These are phyloP conservation scores for Eonycteris spelaea DNA, from an alignment of 2,113 vertebrate genomes.

Conservation along the genomic window DNA sequence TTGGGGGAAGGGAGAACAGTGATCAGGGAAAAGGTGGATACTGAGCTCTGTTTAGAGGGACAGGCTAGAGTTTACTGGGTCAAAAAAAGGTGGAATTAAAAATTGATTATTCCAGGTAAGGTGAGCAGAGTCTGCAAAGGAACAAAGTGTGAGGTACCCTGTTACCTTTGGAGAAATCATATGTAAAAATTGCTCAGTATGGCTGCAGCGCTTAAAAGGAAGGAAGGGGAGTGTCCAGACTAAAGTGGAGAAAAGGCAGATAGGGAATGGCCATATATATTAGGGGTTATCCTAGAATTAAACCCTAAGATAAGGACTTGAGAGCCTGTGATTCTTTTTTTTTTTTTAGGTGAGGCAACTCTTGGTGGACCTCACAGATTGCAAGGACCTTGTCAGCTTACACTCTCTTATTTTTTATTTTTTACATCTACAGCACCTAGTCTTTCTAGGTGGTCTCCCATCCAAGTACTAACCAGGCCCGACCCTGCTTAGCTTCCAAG, in stretches of 20 bases:
- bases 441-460: too few species aligned
- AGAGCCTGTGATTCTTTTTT: background rate
- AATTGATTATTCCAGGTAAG: background rate
- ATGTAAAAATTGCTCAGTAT: background rate
- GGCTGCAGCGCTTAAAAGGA: background rate
- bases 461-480: too few species aligned
- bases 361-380: too few species aligned
- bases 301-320: background rate
- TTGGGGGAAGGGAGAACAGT: background rate
- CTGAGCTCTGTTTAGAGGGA: background rate
- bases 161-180: background rate
- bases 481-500: too few species aligned
- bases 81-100: background rate
- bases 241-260: background rate
- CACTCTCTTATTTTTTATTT: too few species aligned
- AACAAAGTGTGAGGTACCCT: background rate
- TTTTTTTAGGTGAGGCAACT: too few species aligned
- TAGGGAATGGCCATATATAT: background rate
- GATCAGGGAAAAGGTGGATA: background rate
- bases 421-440: too few species aligned
- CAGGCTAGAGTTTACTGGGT: background rate
- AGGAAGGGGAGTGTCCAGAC: background rate
- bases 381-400: too few species aligned
- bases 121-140: background rate
- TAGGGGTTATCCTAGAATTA: background rate